Conservation (phyloP, 2,797 vertebrate genomes). For the Sebastiscus albofasciatus region DNA sequence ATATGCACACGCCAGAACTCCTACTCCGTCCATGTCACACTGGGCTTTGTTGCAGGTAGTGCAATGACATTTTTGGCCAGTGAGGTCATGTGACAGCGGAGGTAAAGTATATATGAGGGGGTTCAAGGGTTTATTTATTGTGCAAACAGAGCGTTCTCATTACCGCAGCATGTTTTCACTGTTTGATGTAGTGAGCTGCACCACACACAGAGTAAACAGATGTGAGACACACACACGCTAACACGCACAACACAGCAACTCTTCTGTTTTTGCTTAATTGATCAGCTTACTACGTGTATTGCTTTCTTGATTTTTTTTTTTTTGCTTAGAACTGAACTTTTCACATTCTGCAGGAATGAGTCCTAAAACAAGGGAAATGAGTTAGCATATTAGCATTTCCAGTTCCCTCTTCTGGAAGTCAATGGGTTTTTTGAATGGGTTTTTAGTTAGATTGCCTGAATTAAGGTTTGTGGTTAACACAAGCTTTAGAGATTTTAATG, state of each 20-base stretch:
- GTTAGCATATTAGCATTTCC: too few species aligned
- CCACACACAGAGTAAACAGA: constrained; percentile 39
- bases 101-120: constrained; percentile 11
- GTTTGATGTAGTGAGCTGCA: constrained; percentile 25
- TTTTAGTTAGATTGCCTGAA: too few species aligned
- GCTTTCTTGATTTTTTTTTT: neutral
- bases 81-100: constrained; percentile 41
- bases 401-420: too few species aligned
- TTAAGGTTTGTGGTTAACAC: too few species aligned
- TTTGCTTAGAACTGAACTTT: neutral
- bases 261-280: constrained; percentile 14
- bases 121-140: constrained; percentile 50
- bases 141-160: constrained; percentile 47
- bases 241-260: neutral
- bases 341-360: neutral
- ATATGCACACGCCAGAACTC: constrained; percentile 4
- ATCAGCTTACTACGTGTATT: constrained; percentile 6
- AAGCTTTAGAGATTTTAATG: too few species aligned
- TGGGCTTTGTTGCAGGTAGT: constrained; percentile 33
- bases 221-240: neutral
- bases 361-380: too few species aligned
- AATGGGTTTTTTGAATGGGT: rapidly evolving
- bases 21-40: constrained; percentile 22
- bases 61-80: constrained; percentile 17
- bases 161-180: constrained; percentile 17